These are phyloP conservation scores for Phyllostomus discolor DNA, from an alignment of 2,113 vertebrate species.

Conservation along the genomic window DNA sequence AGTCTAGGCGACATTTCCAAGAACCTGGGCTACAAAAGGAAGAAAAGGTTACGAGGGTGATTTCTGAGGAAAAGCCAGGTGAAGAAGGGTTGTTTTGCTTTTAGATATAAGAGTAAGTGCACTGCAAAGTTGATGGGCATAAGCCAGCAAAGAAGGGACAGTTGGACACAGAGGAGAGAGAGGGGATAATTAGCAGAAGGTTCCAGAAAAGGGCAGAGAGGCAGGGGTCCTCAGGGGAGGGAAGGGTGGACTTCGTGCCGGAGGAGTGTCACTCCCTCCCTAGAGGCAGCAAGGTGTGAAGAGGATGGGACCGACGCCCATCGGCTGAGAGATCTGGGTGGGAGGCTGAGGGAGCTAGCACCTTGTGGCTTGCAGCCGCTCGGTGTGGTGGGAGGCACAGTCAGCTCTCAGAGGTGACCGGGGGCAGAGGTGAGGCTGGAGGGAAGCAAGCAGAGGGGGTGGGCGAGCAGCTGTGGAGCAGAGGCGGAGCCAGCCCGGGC, in stretches of 20 bases:
- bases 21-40: not conserved
- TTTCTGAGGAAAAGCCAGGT: not conserved
- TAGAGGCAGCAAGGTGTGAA: not conserved
- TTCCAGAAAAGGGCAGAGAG: not conserved
- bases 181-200: not conserved
- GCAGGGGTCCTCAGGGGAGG: not conserved
- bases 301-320: accelerated
- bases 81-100: not conserved
- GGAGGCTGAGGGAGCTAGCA: not conserved
- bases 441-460: not conserved
- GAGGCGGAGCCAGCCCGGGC: not conserved
- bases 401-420: not conserved
- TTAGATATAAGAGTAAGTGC: not conserved
- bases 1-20: not conserved
- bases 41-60: not conserved
- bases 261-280: not conserved
- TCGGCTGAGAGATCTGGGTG: not conserved
- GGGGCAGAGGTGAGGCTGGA: not conserved
- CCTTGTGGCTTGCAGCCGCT: not conserved
- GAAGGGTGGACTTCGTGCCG: not conserved
- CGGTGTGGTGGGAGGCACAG: not conserved
- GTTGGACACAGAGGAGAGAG: not conserved
- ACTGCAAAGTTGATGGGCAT: not conserved
- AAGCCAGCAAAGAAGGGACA: not conserved
- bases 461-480: too few species aligned